Percentiles rank a stretch among this genome's conserved stretches.
Conservation (phyloP, 2,888 invertebrate species). For the Lithophane socia region DNA sequence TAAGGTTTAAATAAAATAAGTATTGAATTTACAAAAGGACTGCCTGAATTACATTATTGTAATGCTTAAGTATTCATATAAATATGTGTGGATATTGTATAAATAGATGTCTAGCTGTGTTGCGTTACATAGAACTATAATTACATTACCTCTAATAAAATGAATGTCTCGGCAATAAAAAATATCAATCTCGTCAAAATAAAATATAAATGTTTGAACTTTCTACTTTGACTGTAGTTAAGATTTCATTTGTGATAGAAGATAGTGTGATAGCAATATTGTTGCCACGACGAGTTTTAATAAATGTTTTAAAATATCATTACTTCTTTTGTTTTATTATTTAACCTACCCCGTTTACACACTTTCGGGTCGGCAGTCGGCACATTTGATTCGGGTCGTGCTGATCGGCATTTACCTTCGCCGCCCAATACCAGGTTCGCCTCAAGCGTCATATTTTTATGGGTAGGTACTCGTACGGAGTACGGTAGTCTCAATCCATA, state of each 20-base stretch:
- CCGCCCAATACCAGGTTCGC: too few species aligned
- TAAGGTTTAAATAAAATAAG: neutral
- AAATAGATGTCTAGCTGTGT: conserved; percentile 31
- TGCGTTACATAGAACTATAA: conserved; percentile 26
- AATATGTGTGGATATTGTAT: conserved; percentile 1
- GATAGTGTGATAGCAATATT: conserved; percentile 72
- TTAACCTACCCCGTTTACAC: neutral
- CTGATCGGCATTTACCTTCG: neutral
- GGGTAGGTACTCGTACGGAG: too few species aligned
- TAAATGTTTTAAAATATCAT: conserved; percentile 77
- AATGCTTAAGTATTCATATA: conserved; percentile 31
- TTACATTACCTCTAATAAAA: conserved; percentile 8
- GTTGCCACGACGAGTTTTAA: conserved; percentile 75
- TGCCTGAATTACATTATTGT: conserved; percentile 35
- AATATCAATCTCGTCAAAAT: conserved; percentile 27
- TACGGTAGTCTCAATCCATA: too few species aligned
- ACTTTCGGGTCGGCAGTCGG: neutral
- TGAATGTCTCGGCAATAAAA: conserved; percentile 30
- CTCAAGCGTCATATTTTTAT: too few species aligned
- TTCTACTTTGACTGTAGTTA: conserved; percentile 58
- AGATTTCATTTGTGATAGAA: conserved; percentile 72
- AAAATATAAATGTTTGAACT: conserved; percentile 44
- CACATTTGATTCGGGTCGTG: neutral
- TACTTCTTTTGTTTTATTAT: conserved; percentile 36
- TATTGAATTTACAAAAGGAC: conserved; percentile 22